Percentiles rank a stretch among this genome's conserved stretches.
Conservation (phyloP, 1,140 invertebrate species). For the Notospermus geniculatus region DNA sequence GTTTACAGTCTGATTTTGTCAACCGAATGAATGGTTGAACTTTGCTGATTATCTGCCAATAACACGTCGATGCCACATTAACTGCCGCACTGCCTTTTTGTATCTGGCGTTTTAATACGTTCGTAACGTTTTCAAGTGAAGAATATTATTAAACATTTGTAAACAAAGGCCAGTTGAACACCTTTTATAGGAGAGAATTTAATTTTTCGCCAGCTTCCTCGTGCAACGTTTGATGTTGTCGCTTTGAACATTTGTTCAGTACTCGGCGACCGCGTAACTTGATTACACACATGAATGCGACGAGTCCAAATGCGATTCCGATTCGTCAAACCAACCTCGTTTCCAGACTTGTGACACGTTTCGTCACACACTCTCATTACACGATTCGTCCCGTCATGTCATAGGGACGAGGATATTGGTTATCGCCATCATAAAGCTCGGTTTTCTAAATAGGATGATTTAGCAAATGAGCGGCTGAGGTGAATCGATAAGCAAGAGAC, state of each 20-base stretch:
- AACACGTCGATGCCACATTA: background rate
- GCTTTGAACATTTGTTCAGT: background rate
- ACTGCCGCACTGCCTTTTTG: too few species aligned
- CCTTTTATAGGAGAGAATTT: conserved; percentile 1
- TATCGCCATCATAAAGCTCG: conserved; percentile 4
- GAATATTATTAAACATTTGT: background rate
- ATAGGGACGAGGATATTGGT: background rate
- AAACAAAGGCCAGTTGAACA: conserved; percentile 3
- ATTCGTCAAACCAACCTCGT: too few species aligned
- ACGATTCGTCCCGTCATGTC: too few species aligned
- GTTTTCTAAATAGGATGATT: conserved; percentile 9
- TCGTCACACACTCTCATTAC: too few species aligned
- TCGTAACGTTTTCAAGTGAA: too few species aligned
- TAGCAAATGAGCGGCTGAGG: conserved; percentile 2
- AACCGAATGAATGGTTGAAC: conserved; percentile 1
- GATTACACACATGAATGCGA: conserved; percentile 8
- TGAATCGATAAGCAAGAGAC: conserved; percentile 5
- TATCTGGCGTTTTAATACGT: too few species aligned
- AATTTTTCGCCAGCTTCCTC: too few species aligned
- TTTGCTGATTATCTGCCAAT: conserved; percentile 7
- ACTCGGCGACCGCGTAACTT: conserved; percentile 1
- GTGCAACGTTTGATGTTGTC: background rate
- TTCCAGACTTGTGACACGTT: too few species aligned
- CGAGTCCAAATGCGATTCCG: background rate
- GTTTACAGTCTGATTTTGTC: conserved; percentile 7